Evolutionary conservation across 2,797 vertebrate genomes (phyloP), one percentile per base, ranked within the genome.

Genomic region (Coendou prehensilis): DNA sequence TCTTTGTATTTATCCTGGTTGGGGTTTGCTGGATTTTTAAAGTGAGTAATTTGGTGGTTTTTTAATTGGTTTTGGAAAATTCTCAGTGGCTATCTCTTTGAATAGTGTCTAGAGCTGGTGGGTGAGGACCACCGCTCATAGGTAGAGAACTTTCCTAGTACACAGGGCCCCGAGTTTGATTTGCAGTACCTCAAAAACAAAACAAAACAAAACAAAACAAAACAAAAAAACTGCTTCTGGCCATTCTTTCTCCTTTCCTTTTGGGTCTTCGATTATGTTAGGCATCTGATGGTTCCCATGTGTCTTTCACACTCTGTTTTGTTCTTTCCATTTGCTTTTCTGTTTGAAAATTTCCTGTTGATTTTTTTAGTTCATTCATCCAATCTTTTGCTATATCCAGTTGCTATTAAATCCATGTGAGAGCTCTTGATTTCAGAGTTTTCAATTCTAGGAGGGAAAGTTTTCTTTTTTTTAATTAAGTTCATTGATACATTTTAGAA

Each of bases 11-110:
- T 82, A 59, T 91, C 20, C 22, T 69, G 52, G n/a, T 91, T 56
- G 45, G 52, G 4, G 30, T 87, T 76, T 78, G 67, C 30, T 73
- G 52, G 47, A 26, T 30, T 79, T 67, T 88, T 87, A 67, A 45
- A 33, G 20, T 61, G 22, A 78, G n/a, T 69, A 13, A 18, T 37
- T 75, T 75, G 76, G 67, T 78, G 26, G 30, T 61, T 56, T 67
- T 89, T 64, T 3, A 14, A 79, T 84, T 85, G 54, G 56, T 75
- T 79, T 93, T 57, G 57, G 67, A 82, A 87, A 96, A 59, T 82
- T 82, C 17, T 84, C 67, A 90, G 57, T 17, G 9, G 5, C 61
- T 64, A 23, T 45, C 6, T 82, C 67, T 30, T 83, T 82, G 50
- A 64, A 22, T 41, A 41, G 37, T 41, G 37, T 41, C 80, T 47